Evolutionary conservation across 2,113 vertebrate species (phyloP), one percentile per base, ranked within the genome.

Genomic region (Ictalurus punctatus): DNA sequence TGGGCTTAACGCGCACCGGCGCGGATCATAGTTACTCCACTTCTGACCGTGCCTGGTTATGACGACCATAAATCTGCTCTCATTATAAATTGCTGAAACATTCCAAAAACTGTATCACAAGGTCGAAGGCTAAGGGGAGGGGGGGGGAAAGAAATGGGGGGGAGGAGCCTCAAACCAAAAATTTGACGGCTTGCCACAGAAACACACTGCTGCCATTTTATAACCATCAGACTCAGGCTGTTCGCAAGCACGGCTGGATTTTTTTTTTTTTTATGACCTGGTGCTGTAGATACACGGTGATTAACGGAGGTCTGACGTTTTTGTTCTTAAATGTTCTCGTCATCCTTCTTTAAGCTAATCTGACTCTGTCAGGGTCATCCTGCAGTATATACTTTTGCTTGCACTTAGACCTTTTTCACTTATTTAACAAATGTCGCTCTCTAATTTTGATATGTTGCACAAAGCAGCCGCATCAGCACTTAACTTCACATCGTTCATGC

Each of bases 21-120:
- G 96, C 90, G 37, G 98, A 99, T 78, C 98, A 98, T 96, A 97
- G 97, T 93, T 99, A 98, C 93, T 99, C 97, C 65, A 97, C 95
- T 90, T 59, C 94, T 48, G 91, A 92, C 6, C 74, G 94, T 79
- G 84, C 93, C 0, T 94, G 95, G 86, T 95, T 97, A 95, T 98
- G 97, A 98, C 90, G 0, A 86, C 87, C 6, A 78, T 59, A 13
- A 56, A 82, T 40, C 79, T 69, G 61, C 58, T 79, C 25, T 83
- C 7, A 48, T 44, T 44, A 14, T 63, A 21, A 40, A 34, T 56
- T 44, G 7, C 73, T 65, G 85, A 89, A 78, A 91, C 80, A 85
- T 89, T 83, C 84, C 59, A 85, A 89, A 94, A 83, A 93, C 93
- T 69, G 86, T 88, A 69, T 69, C 7, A 6, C 69, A 71, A 44